Conservation (phyloP, 2,113 vertebrate genomes). For the Catharus fuscescens region DNA sequence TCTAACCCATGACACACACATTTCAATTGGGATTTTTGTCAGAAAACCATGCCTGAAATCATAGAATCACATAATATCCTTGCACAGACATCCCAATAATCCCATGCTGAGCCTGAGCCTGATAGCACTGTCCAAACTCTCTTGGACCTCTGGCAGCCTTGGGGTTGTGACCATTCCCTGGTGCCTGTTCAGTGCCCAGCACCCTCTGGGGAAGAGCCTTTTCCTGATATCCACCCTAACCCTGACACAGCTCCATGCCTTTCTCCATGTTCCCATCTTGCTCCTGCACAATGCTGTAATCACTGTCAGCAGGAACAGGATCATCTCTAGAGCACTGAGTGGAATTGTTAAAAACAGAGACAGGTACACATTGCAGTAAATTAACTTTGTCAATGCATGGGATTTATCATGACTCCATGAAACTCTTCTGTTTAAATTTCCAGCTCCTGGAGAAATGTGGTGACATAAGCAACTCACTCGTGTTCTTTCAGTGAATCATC, state of each 20-base stretch:
- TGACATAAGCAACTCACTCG: neutral
- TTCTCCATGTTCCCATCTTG: neutral
- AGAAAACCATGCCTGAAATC: neutral
- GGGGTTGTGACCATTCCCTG: neutral
- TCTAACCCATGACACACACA: neutral
- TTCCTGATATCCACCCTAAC: rapidly evolving
- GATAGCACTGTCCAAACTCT: rapidly evolving
- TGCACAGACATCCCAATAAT: neutral
- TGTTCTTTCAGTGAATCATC: neutral
- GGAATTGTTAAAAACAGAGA: neutral
- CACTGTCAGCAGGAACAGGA: neutral
- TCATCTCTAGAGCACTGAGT: neutral
- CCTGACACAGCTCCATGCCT: neutral
- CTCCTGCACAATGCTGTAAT: neutral
- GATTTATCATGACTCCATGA: neutral
- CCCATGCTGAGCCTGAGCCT: neutral
- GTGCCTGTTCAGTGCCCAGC: neutral
- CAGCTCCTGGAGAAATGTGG: neutral
- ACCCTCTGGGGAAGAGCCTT: neutral
- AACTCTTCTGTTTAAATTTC: neutral
- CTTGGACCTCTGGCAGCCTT: neutral
- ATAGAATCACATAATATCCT: neutral
- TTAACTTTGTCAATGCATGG: neutral
- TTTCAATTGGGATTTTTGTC: rapidly evolving
- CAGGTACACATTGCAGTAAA: neutral